These are phyloP conservation scores for Nannoperca obscura DNA, from an alignment of 2,797 vertebrate species.

Conservation along the genomic window DNA sequence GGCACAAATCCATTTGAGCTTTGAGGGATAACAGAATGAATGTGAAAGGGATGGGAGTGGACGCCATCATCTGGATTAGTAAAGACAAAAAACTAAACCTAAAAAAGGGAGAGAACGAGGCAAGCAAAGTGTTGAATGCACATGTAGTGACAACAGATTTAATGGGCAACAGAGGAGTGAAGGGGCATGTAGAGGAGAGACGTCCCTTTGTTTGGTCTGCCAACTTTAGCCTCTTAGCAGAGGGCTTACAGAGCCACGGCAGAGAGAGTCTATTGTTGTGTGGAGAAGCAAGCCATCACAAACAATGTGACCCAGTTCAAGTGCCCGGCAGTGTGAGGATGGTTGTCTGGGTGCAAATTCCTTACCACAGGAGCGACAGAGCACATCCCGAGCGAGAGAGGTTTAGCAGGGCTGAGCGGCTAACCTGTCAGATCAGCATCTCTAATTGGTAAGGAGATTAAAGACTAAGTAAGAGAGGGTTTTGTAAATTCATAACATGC, in stretches of 20 bases:
- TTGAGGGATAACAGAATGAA: constrained; percentile 42
- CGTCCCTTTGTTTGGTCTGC: constrained; percentile 68
- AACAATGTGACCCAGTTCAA: constrained; percentile 71
- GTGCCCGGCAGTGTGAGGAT: constrained; percentile 38
- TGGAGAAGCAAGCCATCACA: constrained; percentile 67
- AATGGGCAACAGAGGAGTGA: constrained; percentile 53
- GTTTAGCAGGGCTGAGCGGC: constrained; percentile 60
- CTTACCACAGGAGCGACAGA: constrained; percentile 53
- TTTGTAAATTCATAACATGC: constrained; percentile 20
- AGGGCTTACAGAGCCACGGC: constrained; percentile 66
- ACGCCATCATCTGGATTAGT: constrained; percentile 45
- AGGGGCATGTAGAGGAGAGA: constrained; percentile 51
- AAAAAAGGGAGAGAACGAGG: constrained; percentile 10
- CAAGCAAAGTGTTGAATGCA: constrained; percentile 33
- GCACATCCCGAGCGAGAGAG: constrained; percentile 46
- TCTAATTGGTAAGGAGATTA: constrained; percentile 63
- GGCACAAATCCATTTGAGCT: constrained; percentile 47
- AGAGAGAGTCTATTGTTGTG: constrained; percentile 71
- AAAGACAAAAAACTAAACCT: constrained; percentile 16
- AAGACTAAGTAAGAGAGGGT: constrained; percentile 12
- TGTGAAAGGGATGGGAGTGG: constrained; percentile 38
- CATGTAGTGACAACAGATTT: constrained; percentile 54
- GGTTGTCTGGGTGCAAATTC: constrained; percentile 58
- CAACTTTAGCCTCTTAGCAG: constrained; percentile 76
- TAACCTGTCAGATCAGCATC: constrained; percentile 59